phyloP scores from a whole-genome alignment of 1,140 invertebrate genomes.

The Popillia japonica region DNA sequence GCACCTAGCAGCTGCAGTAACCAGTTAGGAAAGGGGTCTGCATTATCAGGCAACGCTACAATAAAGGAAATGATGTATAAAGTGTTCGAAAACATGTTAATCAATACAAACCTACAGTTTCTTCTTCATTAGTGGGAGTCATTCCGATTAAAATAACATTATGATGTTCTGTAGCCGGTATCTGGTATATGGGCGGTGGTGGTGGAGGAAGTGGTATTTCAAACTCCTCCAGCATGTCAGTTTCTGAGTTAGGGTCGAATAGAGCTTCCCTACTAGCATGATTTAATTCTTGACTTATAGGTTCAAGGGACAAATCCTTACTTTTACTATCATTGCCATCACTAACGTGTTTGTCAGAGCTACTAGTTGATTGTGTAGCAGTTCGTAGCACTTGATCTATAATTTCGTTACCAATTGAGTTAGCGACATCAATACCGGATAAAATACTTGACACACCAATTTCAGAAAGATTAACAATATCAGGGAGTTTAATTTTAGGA shows the following conservation, averaged over 20 bases:
- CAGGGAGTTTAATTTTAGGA: not conserved
- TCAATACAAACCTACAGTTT: conserved; percentile 36
- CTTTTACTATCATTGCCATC: not conserved
- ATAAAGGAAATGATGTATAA: not conserved
- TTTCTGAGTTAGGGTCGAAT: conserved; percentile 55
- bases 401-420: not conserved
- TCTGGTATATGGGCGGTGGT: not conserved
- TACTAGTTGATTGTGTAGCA: not conserved
- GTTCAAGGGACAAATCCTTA: conserved; percentile 1
- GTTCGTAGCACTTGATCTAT: not conserved
- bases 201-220: conserved; percentile 43
- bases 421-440: not conserved
- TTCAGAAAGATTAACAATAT: not conserved
- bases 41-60: conserved; percentile 25
- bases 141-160: conserved; percentile 38
- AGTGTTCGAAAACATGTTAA: not conserved
- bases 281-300: conserved; percentile 38
- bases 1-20: conserved; percentile 55
- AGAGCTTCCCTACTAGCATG: conserved; percentile 54
- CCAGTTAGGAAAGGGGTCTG: conserved; percentile 56
- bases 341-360: not conserved
- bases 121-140: conserved; percentile 35
- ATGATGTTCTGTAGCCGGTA: not conserved
- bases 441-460: not conserved
- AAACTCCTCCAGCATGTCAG: conserved; percentile 54